Base-by-base conservation (phyloP, 2,797 vertebrate species). In the Neomorphus geoffroyi region DNA sequence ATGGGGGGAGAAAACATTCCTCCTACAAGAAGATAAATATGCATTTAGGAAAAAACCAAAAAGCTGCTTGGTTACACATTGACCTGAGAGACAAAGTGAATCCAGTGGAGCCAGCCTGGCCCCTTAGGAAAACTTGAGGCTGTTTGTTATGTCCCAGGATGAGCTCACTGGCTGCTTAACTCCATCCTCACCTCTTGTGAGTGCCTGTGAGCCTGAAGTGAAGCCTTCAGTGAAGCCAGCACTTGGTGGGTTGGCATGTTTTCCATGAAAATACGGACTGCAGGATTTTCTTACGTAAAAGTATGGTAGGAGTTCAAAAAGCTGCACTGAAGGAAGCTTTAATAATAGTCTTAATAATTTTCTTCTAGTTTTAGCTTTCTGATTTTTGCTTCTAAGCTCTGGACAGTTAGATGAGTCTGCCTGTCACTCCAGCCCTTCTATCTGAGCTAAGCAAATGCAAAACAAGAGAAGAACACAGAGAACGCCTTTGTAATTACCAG, bases 91-190 rank as follows among this genome's bases (percentile, higher is more conserved):
- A 94, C 79, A 86, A 45, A 94, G 81, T 66, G 92, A 50, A 91
- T 83, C 80, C 9, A 12, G 13, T 85, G 91, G 95, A 97, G 96
- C 96, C 95, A 92, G 83, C n/a, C 58, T 32, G 60, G 90, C 35
- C 96, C 94, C 96, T 88, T 6, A 90, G 96, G 94, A 96, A 46
- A 93, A 90, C 88, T 50, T 32, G 70, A 92, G 90, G 89, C 92
- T 43, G 92, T 18, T 93, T 72, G 21, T 96, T 80, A 65, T 74
- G 79, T 27, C 84, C 72, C 27, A 19, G 56, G 60, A 92, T 93
- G 90, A 95, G 92, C 85, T 93, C 93, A 86, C 50, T 35, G 77
- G 27, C 48, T 64, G 80, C 10, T 94, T 94, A 96, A 95, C 90
- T 60, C 94, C 84, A 60, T 94, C 90, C 67, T 88, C 22, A 2